Evolutionary conservation across 2,797 vertebrate genomes (phyloP), one percentile per base, ranked within the genome.

Genomic region (Esox masquinongy): DNA sequence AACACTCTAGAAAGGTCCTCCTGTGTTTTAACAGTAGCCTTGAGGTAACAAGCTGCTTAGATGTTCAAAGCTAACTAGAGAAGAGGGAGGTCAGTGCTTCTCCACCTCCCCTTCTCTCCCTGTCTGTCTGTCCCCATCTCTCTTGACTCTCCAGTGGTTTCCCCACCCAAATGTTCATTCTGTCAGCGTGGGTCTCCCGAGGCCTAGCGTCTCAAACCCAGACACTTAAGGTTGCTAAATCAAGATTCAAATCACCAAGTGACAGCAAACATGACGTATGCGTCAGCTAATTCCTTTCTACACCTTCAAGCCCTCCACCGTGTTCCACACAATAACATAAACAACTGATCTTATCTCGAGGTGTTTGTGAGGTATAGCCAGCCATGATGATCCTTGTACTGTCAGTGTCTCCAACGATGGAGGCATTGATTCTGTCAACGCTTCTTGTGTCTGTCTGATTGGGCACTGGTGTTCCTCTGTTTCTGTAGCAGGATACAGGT

Each of bases 101-200:
- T 5, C 64, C 16, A 34, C 64, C 29, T 67, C 53, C 43, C 69
- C 73, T 53, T 80, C 79, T 78, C 86, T 80, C 81, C 73, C 77
- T 80, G 73, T 82, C 19, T 7, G 73, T 51, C 22, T 26, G 64
- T 39, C 50, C 24, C 72, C 49, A 16, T 31, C 16, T 59, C 36
- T 67, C 72, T 63, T 51, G 53, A 19, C 80, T 47, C 82, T 85
- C 84, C 72, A 77, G 88, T 86, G 82, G 78, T 79, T 85, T 67
- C 69, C 64, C 85, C 74, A 86, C 88, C 85, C 82, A 89, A 89
- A 86, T 85, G 85, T 86, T 84, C 79, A 24, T 67, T 8, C 87
- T 84, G 85, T 91, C 87, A 88, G 78, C 79, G 64, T 68, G 76
- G 75, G 76, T 85, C 88, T 89, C 90, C 82, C 24, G 80, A 76